A percentile compares a stretch with the other conserved stretches of the same genome.
phyloP scores from a whole-genome alignment of 2,888 invertebrate genomes.

The Steinernema carpocapsae region DNA sequence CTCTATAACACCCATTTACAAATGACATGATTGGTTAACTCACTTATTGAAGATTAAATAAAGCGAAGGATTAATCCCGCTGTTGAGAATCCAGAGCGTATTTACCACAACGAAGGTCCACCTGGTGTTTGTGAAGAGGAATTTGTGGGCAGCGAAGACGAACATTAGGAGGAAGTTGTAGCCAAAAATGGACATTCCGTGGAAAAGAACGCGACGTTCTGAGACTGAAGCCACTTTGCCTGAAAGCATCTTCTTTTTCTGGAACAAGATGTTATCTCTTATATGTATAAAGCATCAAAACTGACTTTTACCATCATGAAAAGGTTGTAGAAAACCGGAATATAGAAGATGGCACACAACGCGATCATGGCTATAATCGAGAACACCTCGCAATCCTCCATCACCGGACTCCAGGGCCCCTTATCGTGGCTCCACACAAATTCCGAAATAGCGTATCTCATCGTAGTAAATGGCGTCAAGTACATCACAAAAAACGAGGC shows the following conservation, averaged over 20 bases:
- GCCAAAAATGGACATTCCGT: slow-evolving; percentile 18
- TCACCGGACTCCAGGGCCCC: neutral
- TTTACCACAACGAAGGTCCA: slow-evolving; percentile 20
- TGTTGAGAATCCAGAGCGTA: slow-evolving; percentile 5
- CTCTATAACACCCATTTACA: neutral
- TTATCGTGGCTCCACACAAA: neutral
- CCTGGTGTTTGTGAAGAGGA: neutral
- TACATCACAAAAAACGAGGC: neutral
- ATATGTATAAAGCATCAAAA: no score
- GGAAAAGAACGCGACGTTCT: slow-evolving; percentile 9
- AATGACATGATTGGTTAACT: neutral
- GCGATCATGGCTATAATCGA: slow-evolving; percentile 3
- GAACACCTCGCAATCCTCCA: slow-evolving; percentile 5
- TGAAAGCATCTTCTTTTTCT: neutral
- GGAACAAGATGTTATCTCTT: no score
- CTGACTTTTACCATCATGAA: slow-evolving; percentile 21
- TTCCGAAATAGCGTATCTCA: neutral
- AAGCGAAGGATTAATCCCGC: neutral
- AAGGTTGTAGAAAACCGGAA: slow-evolving; percentile 13
- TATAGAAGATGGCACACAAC: neutral
- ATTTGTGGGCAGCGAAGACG: slow-evolving; percentile 14
- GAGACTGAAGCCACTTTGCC: neutral
- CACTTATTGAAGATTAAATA: slow-evolving; percentile 5
- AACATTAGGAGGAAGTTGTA: slow-evolving; percentile 20
- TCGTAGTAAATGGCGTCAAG: slow-evolving; percentile 1